These are phyloP conservation scores for Atta texana DNA, from an alignment of 1,140 invertebrate species.

Conservation along the genomic window DNA sequence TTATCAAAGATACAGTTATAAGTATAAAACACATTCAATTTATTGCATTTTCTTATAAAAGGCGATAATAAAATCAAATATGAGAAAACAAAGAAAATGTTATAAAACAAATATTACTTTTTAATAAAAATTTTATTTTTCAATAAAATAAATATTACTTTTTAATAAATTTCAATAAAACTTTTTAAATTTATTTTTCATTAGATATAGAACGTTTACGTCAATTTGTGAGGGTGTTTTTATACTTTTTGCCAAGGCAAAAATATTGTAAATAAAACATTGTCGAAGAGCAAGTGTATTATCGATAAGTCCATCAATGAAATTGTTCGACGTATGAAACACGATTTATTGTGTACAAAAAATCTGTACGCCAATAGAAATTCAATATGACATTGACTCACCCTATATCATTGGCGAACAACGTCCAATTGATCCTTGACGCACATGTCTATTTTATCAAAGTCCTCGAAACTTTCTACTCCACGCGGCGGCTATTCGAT, in stretches of 20 bases:
- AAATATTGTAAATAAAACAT: not conserved
- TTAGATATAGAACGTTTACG: too few species aligned
- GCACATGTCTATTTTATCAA: conserved; percentile 67
- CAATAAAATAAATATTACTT: too few species aligned
- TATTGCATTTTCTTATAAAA: too few species aligned
- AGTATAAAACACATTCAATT: too few species aligned
- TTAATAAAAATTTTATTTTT: too few species aligned
- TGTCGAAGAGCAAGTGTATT: not conserved
- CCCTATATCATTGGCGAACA: conserved; percentile 73
- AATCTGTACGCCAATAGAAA: not conserved
- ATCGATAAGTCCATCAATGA: not conserved
- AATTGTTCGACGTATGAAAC: not conserved
- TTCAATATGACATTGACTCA: conserved; percentile 32
- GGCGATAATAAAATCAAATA: too few species aligned
- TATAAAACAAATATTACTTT: too few species aligned
- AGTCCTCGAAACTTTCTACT: conserved; percentile 57
- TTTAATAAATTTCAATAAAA: too few species aligned
- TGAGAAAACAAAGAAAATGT: too few species aligned
- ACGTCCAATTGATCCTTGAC: conserved; percentile 48
- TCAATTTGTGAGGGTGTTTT: too few species aligned
- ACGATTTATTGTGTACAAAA: not conserved
- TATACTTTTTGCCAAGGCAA: too few species aligned
- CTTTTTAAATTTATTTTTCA: too few species aligned
- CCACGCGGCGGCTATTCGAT: not conserved
- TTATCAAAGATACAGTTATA: not conserved